Evolutionary conservation across 2,113 vertebrate genomes (phyloP), one percentile per base, ranked within the genome.

Genomic region (Mirza zaza): DNA sequence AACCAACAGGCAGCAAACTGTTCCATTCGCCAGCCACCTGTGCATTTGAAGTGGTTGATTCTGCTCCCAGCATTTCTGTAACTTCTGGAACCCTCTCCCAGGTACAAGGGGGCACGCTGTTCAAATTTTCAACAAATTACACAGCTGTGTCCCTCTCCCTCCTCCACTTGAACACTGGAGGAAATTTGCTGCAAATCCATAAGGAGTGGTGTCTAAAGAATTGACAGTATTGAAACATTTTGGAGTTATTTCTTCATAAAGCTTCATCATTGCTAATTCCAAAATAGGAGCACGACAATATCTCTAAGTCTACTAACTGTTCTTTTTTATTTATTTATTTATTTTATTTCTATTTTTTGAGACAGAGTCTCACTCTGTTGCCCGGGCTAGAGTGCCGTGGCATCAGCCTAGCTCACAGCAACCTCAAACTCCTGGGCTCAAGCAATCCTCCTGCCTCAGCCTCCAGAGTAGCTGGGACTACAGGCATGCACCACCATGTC

Each of bases 241-340:
- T 68, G 75, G 70, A 63, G n/a, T 79, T 77, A 61, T 3, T 95
- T 96, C 77, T 36, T 88, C 82, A 80, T 45, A 55, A 90, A 91
- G 52, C 50, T 23, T 96, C 48, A 83, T 36, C 59, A 85, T 8
- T 83, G 67, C 89, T 87, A 76, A 93, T 27, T 71, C 52, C 13
- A 18, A 91, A 91, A 65, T 67, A 73, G n/a, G 48, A 89, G 45
- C 32, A 3, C 48, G 71, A 75, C 65, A 32, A 3, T 20, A 34
- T 18, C 67, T 27, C 13, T 77, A 39, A 25, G 14, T 25, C n/a
- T 17, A 29, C 90, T 21, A 3, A 6, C 77, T 21, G 25, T 17
- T 68, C 39, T 34, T 57, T 1, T 45, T 45, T 45, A 45, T 45
- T 45, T 45, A 45, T 45, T 45, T 45, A 45, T 45, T 45, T 45